Evolutionary conservation across 2,888 invertebrate genomes (phyloP), one percentile per base, ranked within the genome.

Genomic region (Hoplodrina blanda): DNA sequence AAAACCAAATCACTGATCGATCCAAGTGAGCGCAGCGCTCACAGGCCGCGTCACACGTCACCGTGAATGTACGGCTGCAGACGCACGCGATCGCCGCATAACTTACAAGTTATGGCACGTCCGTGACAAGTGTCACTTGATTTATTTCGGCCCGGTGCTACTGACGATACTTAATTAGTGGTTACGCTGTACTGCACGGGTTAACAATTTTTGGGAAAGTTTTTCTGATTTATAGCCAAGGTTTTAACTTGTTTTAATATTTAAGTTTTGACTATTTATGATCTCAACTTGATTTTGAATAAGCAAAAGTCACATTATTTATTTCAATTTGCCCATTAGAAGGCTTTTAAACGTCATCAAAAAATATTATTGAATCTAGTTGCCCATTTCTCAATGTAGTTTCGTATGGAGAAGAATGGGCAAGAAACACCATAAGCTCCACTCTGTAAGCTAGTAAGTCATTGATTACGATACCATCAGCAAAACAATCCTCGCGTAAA

Each of bases 81-180:
- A 54, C 79, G 86, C 89, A 88, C 85, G 86, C 89, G 80, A 89
- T 81, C 69, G 83, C 84, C 86, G 87, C 90, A 91, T 91, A 92
- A 90, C 91, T 91, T 91, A 91, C 90, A 86, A 89, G 88, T 91
- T 91, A 91, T 89, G 90, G 88, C 87, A 87, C 88, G 82, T 87
- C 87, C 80, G 83, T 89, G 91, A 91, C 92, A 91, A 92, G 89
- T 90, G 90, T 80, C 85, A 84, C 86, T 84, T 92, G 91, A 92
- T 92, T 92, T 92, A 92, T 91, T 85, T 77, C 78, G 57, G 50
- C 50, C 74, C 63, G 80, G 69, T 69, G 80, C 61, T 44, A 71
- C 80, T 84, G 84, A 79, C 81, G 82, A 76, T 75, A 84, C 76
- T 82, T 86, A 80, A 83, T 88, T 83, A 84, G 76, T 64, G 82